Base-by-base conservation (phyloP, 2,888 invertebrate genomes). In the Agrotis ipsilon region DNA sequence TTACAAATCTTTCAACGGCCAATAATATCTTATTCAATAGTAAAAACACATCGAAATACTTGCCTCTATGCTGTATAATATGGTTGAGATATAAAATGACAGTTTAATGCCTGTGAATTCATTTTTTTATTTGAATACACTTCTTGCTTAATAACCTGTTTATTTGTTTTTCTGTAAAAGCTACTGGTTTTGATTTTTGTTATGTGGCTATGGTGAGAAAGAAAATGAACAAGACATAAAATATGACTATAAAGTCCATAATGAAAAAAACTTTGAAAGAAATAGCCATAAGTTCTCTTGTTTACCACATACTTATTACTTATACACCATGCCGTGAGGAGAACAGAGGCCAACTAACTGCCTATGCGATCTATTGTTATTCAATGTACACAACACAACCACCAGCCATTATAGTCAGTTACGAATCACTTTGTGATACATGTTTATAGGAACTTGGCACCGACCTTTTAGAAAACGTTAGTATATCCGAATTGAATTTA, bases 371-470 rank as follows among this genome's bases (percentile, higher is more conserved):
- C 27, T 45, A 24, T 13, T 62, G 3, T 39, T 46, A 72, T 60
- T 64, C 32, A 27, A 52, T 64, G 51, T 39, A 55, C 18, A 54
- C 46, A 61, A 55, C 18, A 54, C 46, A 61, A 52, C 9, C 9
- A 57, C 2, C 43, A 54, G 14, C 16, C 1, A 55, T 77, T 79
- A 72, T 68, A 79, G 82, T 55, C 39, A n/a, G 6, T 79, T 79
- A 58, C 54, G 72, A 32, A 72, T 51, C 2, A 27, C 2, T 48
- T 24, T 13, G n/a, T 18, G 21, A 58, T 57, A 76, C 19, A 68
- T 62, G 71, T 71, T 78, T 46, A 52, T 68, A 51, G 24, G 76
- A 57, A 72, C 76, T 79, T 79, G 82, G 79, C 79, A 81, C 19
- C 48, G 18, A 45, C 21, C 27, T 48, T 43, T 39, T 62, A 59